Evolutionary conservation across 1,140 invertebrate species (phyloP).

Genomic region (Hermetia illucens): DNA sequence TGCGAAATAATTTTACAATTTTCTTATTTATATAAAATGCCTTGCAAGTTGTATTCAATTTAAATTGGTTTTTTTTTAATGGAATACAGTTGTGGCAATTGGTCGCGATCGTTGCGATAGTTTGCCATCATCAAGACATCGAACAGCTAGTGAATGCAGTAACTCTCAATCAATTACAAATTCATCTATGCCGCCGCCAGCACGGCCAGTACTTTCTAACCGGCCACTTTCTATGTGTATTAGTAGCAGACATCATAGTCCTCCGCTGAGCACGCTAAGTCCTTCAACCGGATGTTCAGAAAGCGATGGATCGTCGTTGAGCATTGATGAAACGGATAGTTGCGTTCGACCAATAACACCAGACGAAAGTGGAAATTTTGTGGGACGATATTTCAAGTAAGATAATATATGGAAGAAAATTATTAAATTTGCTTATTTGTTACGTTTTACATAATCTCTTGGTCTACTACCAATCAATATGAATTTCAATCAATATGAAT

Average conservation of each 20-base stretch:
- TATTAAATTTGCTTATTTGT: no score
- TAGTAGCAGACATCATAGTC: constrained; percentile 39
- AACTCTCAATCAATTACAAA: constrained; percentile 28
- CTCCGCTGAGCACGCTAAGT: constrained; percentile 35
- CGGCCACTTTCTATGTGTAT: constrained; percentile 43
- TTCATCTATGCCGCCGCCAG: constrained; percentile 14
- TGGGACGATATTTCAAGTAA: constrained; percentile 8
- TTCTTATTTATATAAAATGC: neutral
- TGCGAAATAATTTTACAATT: neutral
- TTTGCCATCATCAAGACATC: constrained; percentile 51
- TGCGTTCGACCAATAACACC: constrained; percentile 33
- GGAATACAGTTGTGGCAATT: constrained; percentile 7
- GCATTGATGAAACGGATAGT: constrained; percentile 44
- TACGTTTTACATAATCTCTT: no score
- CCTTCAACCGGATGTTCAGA: constrained; percentile 46
- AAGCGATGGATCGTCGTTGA: constrained; percentile 53
- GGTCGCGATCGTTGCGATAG: constrained; percentile 62
- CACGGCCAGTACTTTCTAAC: constrained; percentile 28
- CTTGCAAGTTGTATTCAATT: neutral
- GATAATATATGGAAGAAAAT: no score
- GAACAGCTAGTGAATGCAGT: constrained; percentile 44
- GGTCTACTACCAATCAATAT: no score
- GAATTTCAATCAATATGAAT: no score
- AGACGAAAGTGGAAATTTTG: constrained; percentile 38
- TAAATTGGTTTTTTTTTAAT: neutral